Evolutionary conservation across 2,797 vertebrate genomes (phyloP).

Genomic region (Sparus aurata): DNA sequence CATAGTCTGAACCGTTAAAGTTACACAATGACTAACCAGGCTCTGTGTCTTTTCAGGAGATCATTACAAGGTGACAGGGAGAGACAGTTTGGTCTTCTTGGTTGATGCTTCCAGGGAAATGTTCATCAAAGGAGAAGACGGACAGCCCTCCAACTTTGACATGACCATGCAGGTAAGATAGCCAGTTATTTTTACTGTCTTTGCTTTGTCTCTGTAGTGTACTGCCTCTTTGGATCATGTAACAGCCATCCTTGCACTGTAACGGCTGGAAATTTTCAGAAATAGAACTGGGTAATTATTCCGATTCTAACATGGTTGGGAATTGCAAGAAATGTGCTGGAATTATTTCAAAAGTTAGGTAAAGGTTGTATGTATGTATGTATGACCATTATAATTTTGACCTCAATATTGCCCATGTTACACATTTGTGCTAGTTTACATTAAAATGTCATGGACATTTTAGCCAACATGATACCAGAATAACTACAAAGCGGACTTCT

Average conservation of each 20-base stretch:
- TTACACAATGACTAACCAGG: conserved; percentile 1
- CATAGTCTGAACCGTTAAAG: background rate
- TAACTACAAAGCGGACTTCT: no score
- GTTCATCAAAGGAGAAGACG: conserved; percentile 88
- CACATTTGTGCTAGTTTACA: no score
- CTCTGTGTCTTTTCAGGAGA: conserved; percentile 75
- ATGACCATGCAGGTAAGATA: conserved; percentile 92
- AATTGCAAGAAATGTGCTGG: no score
- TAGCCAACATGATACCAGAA: no score
- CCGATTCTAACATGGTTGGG: background rate
- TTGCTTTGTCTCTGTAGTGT: background rate
- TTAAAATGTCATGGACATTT: no score
- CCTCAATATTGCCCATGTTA: no score
- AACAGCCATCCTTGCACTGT: background rate
- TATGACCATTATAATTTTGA: no score
- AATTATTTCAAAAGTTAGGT: background rate
- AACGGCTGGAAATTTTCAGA: background rate
- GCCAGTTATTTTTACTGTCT: background rate
- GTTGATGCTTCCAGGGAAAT: conserved; percentile 94
- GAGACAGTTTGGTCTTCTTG: conserved; percentile 95
- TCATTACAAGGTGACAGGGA: conserved; percentile 87
- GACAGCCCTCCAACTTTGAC: conserved; percentile 90
- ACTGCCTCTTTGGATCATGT: background rate
- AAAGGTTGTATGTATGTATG: background rate
- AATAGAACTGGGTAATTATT: background rate